Evolutionary conservation across 2,113 vertebrate species (phyloP).

Genomic region (Axis porcinus): DNA sequence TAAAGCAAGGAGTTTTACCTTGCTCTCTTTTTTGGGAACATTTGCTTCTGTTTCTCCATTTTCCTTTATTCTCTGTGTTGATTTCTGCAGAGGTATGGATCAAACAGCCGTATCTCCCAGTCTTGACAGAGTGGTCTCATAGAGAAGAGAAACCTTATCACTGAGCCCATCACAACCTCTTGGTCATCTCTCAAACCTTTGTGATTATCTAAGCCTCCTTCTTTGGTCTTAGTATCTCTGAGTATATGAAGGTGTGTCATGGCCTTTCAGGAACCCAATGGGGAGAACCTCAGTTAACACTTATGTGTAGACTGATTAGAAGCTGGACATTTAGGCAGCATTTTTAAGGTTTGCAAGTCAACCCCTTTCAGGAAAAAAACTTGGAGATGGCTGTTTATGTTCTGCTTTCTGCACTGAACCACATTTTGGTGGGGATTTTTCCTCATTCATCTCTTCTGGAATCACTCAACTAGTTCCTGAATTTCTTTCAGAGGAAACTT

Average conservation of each 20-base stretch:
- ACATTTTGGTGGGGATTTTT: neutral
- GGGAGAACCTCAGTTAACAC: neutral
- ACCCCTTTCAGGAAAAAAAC: neutral
- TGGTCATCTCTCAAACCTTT: neutral
- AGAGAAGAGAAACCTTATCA: neutral
- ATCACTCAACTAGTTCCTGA: neutral
- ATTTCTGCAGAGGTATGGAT: neutral
- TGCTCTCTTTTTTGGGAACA: neutral
- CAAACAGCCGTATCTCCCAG: neutral
- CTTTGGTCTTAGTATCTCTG: neutral
- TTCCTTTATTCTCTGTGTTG: neutral
- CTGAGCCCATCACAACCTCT: neutral
- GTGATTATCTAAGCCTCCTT: neutral
- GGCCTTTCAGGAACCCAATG: neutral
- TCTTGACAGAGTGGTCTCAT: neutral
- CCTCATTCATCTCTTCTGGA: neutral
- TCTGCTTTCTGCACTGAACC: neutral
- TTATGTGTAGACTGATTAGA: neutral
- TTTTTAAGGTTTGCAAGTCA: neutral
- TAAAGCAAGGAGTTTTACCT: neutral
- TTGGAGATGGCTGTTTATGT: neutral
- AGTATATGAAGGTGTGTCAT: neutral
- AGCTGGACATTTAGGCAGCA: neutral
- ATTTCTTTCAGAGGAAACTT: neutral
- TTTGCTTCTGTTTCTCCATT: neutral